Conservation (phyloP, 2,888 invertebrate species). For the Apantesis nais region DNA sequence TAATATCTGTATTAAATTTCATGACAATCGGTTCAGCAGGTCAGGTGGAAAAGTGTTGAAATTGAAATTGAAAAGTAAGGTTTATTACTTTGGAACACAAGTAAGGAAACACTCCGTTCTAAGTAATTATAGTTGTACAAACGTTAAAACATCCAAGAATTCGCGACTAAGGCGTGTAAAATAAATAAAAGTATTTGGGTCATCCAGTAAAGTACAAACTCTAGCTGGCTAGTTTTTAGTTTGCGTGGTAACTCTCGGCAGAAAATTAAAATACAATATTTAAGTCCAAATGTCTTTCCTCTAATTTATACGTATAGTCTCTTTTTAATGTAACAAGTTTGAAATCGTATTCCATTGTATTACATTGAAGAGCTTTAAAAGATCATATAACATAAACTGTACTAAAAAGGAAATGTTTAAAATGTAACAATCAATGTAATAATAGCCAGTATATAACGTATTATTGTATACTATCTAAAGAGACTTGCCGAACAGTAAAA, state of each 20-base stretch:
- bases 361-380: neutral
- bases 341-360: neutral
- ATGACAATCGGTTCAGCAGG: neutral
- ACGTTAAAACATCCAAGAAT: constrained; percentile 21
- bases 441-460: neutral
- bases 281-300: constrained; percentile 13
- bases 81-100: neutral
- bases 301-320: neutral
- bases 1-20: neutral
- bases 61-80: too few relatives aligned
- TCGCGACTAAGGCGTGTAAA: constrained; percentile 29
- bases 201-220: constrained; percentile 39
- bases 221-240: constrained; percentile 33
- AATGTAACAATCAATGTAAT: neutral
- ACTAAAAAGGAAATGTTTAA: neutral
- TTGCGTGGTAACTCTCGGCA: constrained; percentile 25
- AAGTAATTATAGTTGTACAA: neutral
- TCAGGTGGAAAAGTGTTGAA: neutral
- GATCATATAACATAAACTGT: neutral
- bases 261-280: constrained; percentile 14
- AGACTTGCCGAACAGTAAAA: neutral
- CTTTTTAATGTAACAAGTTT: neutral
- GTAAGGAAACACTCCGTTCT: neutral
- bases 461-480: neutral
- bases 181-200: constrained; percentile 46